Evolutionary conservation across 1,140 invertebrate species (phyloP).

Genomic region (Drosophila triauraria): DNA sequence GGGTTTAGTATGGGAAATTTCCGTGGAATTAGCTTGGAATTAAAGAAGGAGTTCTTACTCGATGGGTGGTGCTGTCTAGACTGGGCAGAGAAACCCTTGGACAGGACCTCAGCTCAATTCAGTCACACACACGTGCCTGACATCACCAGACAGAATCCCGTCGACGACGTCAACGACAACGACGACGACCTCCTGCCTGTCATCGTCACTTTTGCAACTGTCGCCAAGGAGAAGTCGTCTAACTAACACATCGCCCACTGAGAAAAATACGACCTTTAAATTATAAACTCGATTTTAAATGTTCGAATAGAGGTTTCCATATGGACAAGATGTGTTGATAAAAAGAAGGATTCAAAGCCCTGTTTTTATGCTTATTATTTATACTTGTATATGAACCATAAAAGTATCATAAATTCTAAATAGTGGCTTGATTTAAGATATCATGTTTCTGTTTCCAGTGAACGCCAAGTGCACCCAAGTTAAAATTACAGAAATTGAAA

Average conservation of each 20-base stretch:
- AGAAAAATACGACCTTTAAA: constrained; percentile 12
- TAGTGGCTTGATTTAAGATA: neutral
- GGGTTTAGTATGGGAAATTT: too few species aligned
- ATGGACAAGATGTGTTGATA: neutral
- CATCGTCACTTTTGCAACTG: constrained; percentile 57
- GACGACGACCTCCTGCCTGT: constrained; percentile 24
- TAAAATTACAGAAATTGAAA: constrained; percentile 58
- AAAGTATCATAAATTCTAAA: neutral
- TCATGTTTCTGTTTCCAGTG: neutral
- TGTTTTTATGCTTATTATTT: neutral
- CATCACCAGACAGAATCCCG: constrained; percentile 56
- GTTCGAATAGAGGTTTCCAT: neutral
- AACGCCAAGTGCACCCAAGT: constrained; percentile 12
- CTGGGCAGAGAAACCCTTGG: constrained; percentile 40
- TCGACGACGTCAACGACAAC: constrained; percentile 17
- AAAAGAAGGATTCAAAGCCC: too few species aligned
- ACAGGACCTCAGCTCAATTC: constrained; percentile 17
- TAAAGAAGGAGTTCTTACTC: neutral
- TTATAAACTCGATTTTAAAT: neutral
- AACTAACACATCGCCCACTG: constrained; percentile 53
- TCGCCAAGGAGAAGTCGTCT: constrained; percentile 43
- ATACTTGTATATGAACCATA: neutral
- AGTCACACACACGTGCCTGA: constrained; percentile 55
- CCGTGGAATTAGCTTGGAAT: neutral
- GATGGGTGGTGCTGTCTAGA: constrained; percentile 40